A percentile compares a stretch with the other conserved stretches of the same genome.
phyloP scores from a whole-genome alignment of 2,888 invertebrate genomes.

The Acleris holmiana region DNA sequence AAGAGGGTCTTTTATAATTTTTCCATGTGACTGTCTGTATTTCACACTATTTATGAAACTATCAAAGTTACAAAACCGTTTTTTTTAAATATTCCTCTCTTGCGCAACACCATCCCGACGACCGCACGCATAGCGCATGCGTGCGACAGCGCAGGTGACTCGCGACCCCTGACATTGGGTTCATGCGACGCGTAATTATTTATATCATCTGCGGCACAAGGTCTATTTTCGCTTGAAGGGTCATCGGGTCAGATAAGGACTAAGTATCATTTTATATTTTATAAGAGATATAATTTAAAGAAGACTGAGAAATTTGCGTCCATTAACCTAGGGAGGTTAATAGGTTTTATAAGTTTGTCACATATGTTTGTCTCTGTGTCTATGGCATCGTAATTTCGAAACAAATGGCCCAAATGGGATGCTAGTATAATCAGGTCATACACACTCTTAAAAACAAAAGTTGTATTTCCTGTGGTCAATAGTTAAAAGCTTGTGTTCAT shows the following conservation, averaged over 20 bases:
- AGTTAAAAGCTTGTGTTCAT: too few relatives aligned
- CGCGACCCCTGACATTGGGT: constrained; percentile 30
- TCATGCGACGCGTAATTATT: constrained; percentile 19
- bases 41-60: too few relatives aligned
- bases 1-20: too few relatives aligned
- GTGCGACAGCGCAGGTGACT: constrained; percentile 35
- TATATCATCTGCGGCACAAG: constrained; percentile 18
- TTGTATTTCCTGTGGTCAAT: too few relatives aligned
- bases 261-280: constrained; percentile 25
- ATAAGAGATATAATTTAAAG: constrained; percentile 23
- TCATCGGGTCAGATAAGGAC: constrained; percentile 21
- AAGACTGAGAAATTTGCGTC: not conserved
- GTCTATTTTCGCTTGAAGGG: constrained; percentile 17
- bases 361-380: too few relatives aligned
- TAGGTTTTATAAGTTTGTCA: not conserved
- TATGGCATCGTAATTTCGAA: too few relatives aligned
- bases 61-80: too few relatives aligned
- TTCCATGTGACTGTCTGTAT: too few relatives aligned
- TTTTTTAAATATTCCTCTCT: not conserved
- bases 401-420: too few relatives aligned
- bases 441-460: too few relatives aligned
- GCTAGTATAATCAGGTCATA: too few relatives aligned
- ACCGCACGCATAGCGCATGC: constrained; percentile 38
- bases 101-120: constrained; percentile 23
- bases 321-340: too few relatives aligned